Base-by-base conservation (phyloP, 1,140 invertebrate genomes). In the Chrysomallon squamiferum region DNA sequence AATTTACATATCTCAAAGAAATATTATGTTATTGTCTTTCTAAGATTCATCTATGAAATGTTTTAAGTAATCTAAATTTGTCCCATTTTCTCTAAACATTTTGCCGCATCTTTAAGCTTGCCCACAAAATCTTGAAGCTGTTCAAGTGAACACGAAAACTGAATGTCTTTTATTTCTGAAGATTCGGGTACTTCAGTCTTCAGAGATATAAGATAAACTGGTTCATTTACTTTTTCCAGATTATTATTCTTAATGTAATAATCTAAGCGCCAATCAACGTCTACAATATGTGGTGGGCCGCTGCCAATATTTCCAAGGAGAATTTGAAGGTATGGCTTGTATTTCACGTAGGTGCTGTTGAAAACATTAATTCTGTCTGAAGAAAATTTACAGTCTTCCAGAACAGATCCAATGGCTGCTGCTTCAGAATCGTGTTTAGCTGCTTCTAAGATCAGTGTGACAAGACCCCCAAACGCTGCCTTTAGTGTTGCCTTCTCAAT, bases 201-300 rank as follows among this genome's bases (percentile, higher is more conserved):
- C 22, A 84, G 64, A 13, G 71, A 70, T 2, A 84, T 76, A 18
- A 84, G 65, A 63, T 82, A 84, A 25, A 81, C 79, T 22, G 79
- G 75, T 65, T 80, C 74, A 64, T 81, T 81, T 1, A 84, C 76
- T 57, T 77, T 81, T 33, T 84, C 80, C 29, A 81, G 18, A 49
- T 82, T 74, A 65, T 80, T 82, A 38, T 76, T 84, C 78, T 84
- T 82, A 2, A 84, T 80, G 62, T 82, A 79, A 50, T 82, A 84
- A 62, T 84, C 82, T 35, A 84, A 64, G 60, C 82, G 67, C 82
- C 82, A 84, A 58, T 82, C 75, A 7, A 82, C 76, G 76, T 84
- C 82, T 18, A 84, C 82, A 62, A 84, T 77, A 59, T 82, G 79
- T 22, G 80, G 78, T 52, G 71, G 72, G 54, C 70, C 71, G 25